Evolutionary conservation across 2,113 vertebrate species (phyloP).

Genomic region (Phylloscopus whistleri): DNA sequence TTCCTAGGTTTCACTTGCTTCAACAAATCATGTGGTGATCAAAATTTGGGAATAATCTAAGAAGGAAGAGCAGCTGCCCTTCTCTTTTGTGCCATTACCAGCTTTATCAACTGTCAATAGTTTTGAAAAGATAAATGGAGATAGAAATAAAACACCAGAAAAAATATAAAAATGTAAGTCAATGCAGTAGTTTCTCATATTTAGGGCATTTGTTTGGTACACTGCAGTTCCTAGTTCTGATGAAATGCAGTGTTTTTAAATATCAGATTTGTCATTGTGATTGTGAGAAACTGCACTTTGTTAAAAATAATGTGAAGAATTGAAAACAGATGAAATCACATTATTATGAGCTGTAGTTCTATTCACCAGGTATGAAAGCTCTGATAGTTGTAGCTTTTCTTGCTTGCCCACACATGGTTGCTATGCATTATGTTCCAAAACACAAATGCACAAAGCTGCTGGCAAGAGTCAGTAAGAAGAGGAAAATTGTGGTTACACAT

Average conservation of each 20-base stretch:
- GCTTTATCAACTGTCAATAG: not conserved
- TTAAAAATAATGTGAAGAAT: not conserved
- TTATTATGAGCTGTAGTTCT: not conserved
- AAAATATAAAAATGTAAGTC: not conserved
- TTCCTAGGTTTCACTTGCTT: not conserved
- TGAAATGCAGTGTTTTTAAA: not conserved
- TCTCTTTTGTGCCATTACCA: not conserved
- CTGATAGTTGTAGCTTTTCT: not conserved
- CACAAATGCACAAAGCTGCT: not conserved
- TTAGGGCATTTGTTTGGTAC: not conserved
- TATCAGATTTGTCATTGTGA: not conserved
- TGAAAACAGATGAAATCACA: not conserved
- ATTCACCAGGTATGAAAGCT: not conserved
- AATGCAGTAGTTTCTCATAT: not conserved
- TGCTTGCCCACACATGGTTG: not conserved
- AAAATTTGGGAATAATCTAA: not conserved
- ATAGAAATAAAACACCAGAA: not conserved
- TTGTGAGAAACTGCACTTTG: not conserved
- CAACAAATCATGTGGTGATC: not conserved
- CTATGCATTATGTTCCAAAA: slow-evolving; percentile 20
- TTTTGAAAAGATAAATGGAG: not conserved
- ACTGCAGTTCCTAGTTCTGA: not conserved
- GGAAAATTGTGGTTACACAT: not conserved
- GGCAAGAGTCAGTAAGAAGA: not conserved
- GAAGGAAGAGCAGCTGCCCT: not conserved